Evolutionary conservation across 2,113 vertebrate genomes (phyloP).

Genomic region (Pao palembangensis): DNA sequence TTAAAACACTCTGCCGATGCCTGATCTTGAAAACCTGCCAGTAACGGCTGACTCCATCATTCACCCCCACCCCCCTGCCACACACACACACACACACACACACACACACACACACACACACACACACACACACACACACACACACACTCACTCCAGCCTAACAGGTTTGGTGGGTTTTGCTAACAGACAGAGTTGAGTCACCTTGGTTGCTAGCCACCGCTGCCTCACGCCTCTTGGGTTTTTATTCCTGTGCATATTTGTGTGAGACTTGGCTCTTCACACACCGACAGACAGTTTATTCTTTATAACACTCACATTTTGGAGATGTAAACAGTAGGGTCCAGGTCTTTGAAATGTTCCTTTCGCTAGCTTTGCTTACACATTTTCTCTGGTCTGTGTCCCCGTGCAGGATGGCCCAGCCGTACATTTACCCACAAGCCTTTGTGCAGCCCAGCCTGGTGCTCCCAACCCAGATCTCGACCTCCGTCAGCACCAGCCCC

Average conservation of each 20-base stretch:
- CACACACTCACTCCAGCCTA: slow-evolving; percentile 22
- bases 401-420: slow-evolving; percentile 82
- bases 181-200: slow-evolving; percentile 60
- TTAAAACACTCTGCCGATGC: slow-evolving; percentile 72
- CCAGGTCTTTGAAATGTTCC: no score
- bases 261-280: background rate
- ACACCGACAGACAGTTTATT: background rate
- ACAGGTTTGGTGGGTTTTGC: slow-evolving; percentile 68
- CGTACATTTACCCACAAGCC: slow-evolving; percentile 87
- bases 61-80: slow-evolving; percentile 8
- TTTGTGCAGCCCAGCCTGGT: slow-evolving; percentile 89
- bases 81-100: background rate
- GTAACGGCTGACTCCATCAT: slow-evolving; percentile 66
- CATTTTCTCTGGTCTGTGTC: slow-evolving; percentile 21
- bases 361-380: background rate
- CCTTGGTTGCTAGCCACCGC: slow-evolving; percentile 29
- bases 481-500: slow-evolving; percentile 80
- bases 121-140: background rate
- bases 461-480: slow-evolving; percentile 82
- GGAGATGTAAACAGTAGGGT: no score
- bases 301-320: no score
- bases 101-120: background rate
- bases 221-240: slow-evolving; percentile 16
- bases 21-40: slow-evolving; percentile 73
- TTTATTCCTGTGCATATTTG: slow-evolving; percentile 20